These are phyloP conservation scores for Tympanuchus pallidicinctus DNA, from an alignment of 2,113 vertebrate genomes.

Conservation along the genomic window DNA sequence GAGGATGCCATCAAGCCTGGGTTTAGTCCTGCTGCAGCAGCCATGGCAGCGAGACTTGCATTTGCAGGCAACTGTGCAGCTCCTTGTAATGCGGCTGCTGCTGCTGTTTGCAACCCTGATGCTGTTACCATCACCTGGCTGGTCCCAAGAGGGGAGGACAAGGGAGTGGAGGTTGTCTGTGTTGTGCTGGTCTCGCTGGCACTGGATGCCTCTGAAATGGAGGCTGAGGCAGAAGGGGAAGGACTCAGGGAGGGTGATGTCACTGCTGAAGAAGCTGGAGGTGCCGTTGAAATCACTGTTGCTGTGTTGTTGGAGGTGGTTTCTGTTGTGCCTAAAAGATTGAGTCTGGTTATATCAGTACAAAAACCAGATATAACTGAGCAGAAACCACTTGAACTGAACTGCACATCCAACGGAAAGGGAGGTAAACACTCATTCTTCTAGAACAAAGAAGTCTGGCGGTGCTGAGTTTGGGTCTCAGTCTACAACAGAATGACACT, in stretches of 20 bases:
- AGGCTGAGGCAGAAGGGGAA: constrained; percentile 83
- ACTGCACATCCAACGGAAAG: background rate
- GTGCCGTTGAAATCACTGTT: constrained; percentile 93
- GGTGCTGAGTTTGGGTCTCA: background rate
- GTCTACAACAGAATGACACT: background rate
- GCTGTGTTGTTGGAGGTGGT: constrained; percentile 88
- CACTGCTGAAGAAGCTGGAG: constrained; percentile 84
- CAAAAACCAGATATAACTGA: background rate
- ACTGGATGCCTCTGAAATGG: constrained; percentile 79
- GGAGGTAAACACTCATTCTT: background rate
- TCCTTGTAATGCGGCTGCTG: constrained; percentile 88
- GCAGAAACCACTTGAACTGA: background rate
- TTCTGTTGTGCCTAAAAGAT: constrained; percentile 86
- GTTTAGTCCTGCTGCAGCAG: constrained; percentile 93
- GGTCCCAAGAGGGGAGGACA: constrained; percentile 84
- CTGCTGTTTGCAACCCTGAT: constrained; percentile 85
- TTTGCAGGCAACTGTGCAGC: constrained; percentile 90
- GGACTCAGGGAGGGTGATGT: constrained; percentile 91
- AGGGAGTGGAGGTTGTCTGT: constrained; percentile 86
- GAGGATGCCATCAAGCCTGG: constrained; percentile 96
- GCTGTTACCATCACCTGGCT: constrained; percentile 96
- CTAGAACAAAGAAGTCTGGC: background rate
- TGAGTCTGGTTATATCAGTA: background rate
- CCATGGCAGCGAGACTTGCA: constrained; percentile 95
- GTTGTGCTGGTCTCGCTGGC: constrained; percentile 84